These are phyloP conservation scores for Alcis repandata DNA, from an alignment of 2,888 invertebrate species.

Conservation along the genomic window DNA sequence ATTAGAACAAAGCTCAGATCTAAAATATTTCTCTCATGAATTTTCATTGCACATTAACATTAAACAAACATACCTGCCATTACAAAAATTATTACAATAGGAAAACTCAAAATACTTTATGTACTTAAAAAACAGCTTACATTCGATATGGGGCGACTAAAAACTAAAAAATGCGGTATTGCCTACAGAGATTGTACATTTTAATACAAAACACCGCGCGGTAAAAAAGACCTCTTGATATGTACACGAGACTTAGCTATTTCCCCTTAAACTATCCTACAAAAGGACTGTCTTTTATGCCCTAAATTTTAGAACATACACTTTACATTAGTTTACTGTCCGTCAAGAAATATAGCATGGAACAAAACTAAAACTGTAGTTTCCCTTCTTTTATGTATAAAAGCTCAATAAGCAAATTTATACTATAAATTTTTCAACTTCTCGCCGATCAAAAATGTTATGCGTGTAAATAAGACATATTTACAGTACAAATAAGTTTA, in stretches of 20 bases:
- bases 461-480: too few species aligned
- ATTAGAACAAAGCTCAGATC: constrained; percentile 52
- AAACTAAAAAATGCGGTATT: constrained; percentile 66
- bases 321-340: constrained; percentile 39
- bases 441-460: too few species aligned
- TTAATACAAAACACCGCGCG: constrained; percentile 64
- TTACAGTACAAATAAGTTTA: too few species aligned
- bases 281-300: constrained; percentile 60
- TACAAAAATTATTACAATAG: constrained; percentile 52
- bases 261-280: constrained; percentile 49
- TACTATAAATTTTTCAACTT: too few species aligned
- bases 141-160: constrained; percentile 49
- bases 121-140: constrained; percentile 52
- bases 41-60: constrained; percentile 70
- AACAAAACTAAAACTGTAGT: background rate
- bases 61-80: constrained; percentile 56
- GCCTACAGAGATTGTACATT: constrained; percentile 66
- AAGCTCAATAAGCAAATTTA: too few species aligned
- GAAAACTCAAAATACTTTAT: constrained; percentile 46
- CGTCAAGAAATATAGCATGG: constrained; percentile 42
- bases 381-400: too few species aligned
- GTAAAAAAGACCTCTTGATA: constrained; percentile 74
- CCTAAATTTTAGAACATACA: constrained; percentile 80
- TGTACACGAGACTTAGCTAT: constrained; percentile 71
- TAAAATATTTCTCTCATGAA: constrained; percentile 54